phyloP scores from a whole-genome alignment of 2,797 vertebrate species.

The Coracias cyanogaster region DNA sequence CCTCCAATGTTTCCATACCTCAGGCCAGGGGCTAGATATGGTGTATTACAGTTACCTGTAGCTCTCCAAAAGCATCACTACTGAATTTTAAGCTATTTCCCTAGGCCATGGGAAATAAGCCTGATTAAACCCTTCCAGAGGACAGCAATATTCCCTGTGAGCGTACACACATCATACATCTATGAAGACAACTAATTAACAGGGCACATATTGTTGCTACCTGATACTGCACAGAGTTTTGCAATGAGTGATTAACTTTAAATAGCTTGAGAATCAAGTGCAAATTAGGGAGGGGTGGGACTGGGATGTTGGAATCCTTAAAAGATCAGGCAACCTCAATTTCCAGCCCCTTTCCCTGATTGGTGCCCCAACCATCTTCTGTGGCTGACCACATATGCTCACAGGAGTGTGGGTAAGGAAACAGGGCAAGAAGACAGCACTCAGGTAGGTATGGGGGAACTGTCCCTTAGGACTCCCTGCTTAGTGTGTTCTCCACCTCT shows the following conservation, averaged over 20 bases:
- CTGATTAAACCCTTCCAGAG: not conserved
- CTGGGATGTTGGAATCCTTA: not conserved
- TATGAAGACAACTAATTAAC: not conserved
- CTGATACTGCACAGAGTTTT: not conserved
- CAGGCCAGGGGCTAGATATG: not conserved
- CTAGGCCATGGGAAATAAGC: not conserved
- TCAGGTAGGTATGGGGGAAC: accelerated
- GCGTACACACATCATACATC: not conserved
- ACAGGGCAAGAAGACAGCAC: not conserved
- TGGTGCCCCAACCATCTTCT: accelerated
- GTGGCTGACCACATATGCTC: accelerated
- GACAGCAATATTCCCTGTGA: not conserved
- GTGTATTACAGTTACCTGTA: not conserved
- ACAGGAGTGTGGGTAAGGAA: not conserved
- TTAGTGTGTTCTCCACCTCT: not conserved
- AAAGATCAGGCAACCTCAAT: not conserved
- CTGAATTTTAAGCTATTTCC: not conserved
- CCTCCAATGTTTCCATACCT: not conserved
- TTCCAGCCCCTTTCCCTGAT: accelerated
- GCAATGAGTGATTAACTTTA: not conserved
- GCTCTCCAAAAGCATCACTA: not conserved
- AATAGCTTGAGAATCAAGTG: not conserved
- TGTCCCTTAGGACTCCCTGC: not conserved
- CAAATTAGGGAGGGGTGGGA: not conserved
- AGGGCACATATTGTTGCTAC: not conserved